phyloP scores from a whole-genome alignment of 2,113 vertebrate genomes.

The Ammodytes marinus region DNA sequence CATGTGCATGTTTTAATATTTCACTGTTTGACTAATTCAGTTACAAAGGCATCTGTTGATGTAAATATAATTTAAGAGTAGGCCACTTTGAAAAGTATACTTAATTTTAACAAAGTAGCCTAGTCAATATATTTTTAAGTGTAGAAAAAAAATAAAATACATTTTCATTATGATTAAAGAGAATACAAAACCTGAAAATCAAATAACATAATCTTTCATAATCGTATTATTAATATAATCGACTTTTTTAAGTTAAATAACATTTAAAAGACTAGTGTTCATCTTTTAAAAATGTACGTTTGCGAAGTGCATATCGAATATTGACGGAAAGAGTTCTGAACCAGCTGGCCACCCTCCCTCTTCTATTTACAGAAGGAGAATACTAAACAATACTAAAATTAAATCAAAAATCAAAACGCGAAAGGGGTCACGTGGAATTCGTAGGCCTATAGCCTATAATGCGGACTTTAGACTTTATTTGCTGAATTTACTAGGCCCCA shows the following conservation, averaged over 20 bases:
- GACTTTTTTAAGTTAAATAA: background rate
- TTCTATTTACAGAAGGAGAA: background rate
- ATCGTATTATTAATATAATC: background rate
- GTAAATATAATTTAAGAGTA: background rate
- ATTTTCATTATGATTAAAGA: background rate
- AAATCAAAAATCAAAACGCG: too few species aligned
- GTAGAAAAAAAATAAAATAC: background rate
- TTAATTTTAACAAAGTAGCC: too few species aligned
- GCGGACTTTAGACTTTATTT: background rate
- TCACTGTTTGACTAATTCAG: background rate
- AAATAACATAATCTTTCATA: too few species aligned
- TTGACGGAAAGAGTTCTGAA: background rate
- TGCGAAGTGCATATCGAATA: constrained; percentile 23
- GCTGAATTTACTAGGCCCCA: background rate
- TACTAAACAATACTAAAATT: too few species aligned
- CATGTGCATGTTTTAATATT: background rate
- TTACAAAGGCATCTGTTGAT: background rate
- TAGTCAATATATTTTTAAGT: background rate
- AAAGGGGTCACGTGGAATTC: too few species aligned
- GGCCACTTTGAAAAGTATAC: too few species aligned
- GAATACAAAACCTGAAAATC: background rate
- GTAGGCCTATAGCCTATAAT: too few species aligned
- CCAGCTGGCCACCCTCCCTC: background rate
- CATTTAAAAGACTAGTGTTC: background rate
- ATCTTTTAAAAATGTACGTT: background rate